phyloP scores from a whole-genome alignment of 2,888 invertebrate species.

The Neoascia interrupta region DNA sequence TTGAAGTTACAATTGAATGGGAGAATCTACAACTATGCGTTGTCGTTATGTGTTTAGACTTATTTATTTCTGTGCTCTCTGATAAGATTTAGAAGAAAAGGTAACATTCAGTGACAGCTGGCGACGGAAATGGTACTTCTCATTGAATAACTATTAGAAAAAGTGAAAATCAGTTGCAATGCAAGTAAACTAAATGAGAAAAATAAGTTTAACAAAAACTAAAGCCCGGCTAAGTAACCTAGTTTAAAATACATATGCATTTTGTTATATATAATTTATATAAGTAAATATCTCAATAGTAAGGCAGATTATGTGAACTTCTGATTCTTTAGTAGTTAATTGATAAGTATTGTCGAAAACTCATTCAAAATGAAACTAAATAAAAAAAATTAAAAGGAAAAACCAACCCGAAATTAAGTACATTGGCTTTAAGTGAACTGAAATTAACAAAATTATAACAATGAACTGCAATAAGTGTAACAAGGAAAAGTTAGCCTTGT shows the following conservation, averaged over 20 bases:
- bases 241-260: conserved; percentile 30
- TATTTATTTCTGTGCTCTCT: conserved; percentile 23
- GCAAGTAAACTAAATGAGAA: not conserved
- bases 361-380: conserved; percentile 28
- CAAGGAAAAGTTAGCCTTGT: conserved; percentile 15
- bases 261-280: conserved; percentile 31
- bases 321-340: conserved; percentile 18
- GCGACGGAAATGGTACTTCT: not conserved
- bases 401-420: conserved; percentile 50
- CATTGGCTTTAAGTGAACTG: conserved; percentile 25
- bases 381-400: conserved; percentile 6
- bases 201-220: conserved; percentile 13
- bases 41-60: not conserved
- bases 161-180: not conserved
- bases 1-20: conserved; percentile 19
- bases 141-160: not conserved
- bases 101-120: conserved; percentile 9
- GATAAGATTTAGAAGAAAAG: conserved; percentile 23
- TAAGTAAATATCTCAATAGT: conserved; percentile 58
- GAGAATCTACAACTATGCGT: conserved; percentile 30
- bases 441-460: conserved; percentile 31
- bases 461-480: conserved; percentile 39
- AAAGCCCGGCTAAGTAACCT: conserved; percentile 8
- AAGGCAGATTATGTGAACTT: conserved; percentile 62
- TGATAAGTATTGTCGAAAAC: conserved; percentile 45